Conservation (phyloP, 2,797 vertebrate species). For the Anas acuta region DNA sequence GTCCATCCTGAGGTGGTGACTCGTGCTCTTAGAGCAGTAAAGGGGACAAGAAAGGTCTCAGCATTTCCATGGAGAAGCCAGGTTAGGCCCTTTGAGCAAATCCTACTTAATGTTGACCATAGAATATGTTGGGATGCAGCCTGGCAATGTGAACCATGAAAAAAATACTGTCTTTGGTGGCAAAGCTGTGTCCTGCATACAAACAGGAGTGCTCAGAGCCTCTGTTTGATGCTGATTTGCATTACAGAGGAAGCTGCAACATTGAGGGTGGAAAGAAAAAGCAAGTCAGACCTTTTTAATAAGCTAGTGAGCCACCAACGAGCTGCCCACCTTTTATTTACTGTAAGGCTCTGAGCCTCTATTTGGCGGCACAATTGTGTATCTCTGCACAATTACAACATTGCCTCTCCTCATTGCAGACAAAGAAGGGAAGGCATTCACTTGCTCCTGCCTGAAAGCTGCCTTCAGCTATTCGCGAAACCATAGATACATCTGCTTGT, state of each 20-base stretch:
- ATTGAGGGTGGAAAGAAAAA: background rate
- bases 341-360: background rate
- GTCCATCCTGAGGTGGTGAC: background rate
- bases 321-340: conserved; percentile 37
- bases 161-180: background rate
- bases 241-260: background rate
- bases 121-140: background rate
- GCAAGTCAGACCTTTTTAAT: background rate
- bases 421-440: background rate
- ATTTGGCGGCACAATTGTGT: background rate
- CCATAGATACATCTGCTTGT: conserved; percentile 25
- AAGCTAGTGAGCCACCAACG: background rate
- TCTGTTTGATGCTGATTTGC: background rate
- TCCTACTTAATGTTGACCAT: background rate
- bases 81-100: accelerated
- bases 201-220: background rate
- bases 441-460: background rate
- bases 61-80: background rate
- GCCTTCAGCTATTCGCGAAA: background rate
- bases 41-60: background rate
- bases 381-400: background rate
- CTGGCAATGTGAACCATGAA: background rate
- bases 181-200: background rate
- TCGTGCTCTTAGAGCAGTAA: accelerated
- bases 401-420: background rate